Base-by-base conservation (phyloP, 2,797 vertebrate genomes). In the Myiotriccus ornatus region DNA sequence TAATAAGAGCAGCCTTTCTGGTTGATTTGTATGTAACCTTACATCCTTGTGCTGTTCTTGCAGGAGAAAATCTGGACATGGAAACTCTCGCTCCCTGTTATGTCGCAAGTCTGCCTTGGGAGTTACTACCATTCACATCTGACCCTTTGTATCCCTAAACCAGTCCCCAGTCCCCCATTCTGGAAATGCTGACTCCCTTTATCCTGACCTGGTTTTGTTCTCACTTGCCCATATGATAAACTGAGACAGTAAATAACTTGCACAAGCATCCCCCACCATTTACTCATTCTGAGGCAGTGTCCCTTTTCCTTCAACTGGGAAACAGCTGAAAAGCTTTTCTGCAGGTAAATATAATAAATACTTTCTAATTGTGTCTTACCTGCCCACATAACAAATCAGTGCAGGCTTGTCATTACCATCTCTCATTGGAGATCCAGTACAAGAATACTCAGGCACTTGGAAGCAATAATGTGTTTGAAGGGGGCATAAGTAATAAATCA, bases 381-480 rank as follows among this genome's bases (percentile, higher is more conserved):
- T 84, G 53, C 84, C 78, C 70, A 19, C 53, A 14, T 23, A 70
- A 52, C 23, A 57, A 47, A 80, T 49, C 39, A 53, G 69, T 53
- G 57, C 56, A 50, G 64, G 49, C 35, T 73, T 28, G 67, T 88
- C 55, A 34, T 93, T 90, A 78, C n/a, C 46, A 55, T 50, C 74
- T 93, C 75, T 90, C 44, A n/a, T 18, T 93, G 55, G 74, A 89
- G 59, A 92, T 70, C 28, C 73, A 84, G 75, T 59, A 86, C 46
- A 73, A 76, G 67, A 70, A 63, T 88, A 84, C 67, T 43, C 81
- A 90, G 78, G 35, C 84, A 63, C 67, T 84, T 90, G 55, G 75
- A 95, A 60, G 44, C 73, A 87, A 90, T 94, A 73, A 92, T 35
- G 47, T 84, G 59, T 82, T 76, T 92, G 80, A 95, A 92, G 37